Evolutionary conservation across 2,797 vertebrate species (phyloP).

Genomic region (Steatocranus sp.): DNA sequence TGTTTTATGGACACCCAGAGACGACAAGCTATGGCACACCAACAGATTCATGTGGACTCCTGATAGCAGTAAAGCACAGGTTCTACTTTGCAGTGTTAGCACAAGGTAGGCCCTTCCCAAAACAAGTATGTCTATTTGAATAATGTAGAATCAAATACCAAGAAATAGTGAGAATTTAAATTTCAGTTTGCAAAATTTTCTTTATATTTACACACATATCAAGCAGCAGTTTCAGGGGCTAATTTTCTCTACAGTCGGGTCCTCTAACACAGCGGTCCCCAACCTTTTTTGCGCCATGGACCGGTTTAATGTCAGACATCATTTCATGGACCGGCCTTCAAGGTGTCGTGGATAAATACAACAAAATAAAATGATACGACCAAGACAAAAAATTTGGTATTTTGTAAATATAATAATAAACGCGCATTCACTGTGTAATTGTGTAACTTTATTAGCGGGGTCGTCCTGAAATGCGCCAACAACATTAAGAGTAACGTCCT

Average conservation of each 20-base stretch:
- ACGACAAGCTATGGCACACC: neutral
- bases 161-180: neutral
- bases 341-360: neutral
- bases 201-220: neutral
- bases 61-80: neutral
- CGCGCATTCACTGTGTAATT: too few species aligned
- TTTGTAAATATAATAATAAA: too few species aligned
- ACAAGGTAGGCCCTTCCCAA: neutral
- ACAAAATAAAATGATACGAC: neutral
- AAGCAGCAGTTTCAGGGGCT: neutral
- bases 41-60: neutral
- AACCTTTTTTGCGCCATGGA: neutral
- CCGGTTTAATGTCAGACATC: neutral
- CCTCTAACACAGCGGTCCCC: neutral
- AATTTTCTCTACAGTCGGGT: neutral
- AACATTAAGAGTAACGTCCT: too few species aligned
- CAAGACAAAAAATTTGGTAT: neutral
- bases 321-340: fast-evolving
- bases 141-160: neutral
- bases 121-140: neutral
- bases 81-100: neutral
- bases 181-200: neutral
- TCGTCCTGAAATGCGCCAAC: too few species aligned
- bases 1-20: neutral
- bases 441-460: too few species aligned